Base-by-base conservation (phyloP, 2,113 vertebrate genomes). In the Cairina moschata region DNA sequence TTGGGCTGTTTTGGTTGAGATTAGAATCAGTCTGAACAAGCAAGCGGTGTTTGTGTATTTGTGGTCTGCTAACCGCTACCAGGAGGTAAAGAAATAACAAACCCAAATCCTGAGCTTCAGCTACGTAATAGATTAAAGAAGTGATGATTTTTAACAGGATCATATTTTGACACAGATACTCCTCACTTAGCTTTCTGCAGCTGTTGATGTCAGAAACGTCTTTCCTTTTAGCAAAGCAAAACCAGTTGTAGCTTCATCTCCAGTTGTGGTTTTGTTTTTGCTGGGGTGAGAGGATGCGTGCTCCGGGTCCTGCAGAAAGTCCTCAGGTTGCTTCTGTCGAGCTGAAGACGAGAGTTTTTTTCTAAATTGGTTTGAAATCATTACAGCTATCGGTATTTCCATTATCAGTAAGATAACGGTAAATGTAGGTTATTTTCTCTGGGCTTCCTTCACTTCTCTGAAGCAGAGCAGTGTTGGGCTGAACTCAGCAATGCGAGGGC, bases 1-100 rank as follows among this genome's bases (percentile, higher is more conserved):
- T 44, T 65, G 18, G n/a, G 7, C 18, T 60, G 1, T 66, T 71
- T 50, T 21, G 38, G 32, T 80, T 17, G n/a, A 79, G 54, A 22
- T 66, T 13, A 50, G 18, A 54, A 5, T 73, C 8, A 9, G 50
- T 65, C 28, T n/a, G 2, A 36, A 86, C 36, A 38, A 75, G 38
- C 44, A 71, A 21, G 26, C 52, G 20, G 5, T 3, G 7, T 1
- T 0, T 42, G 2, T 17, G 0, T 52, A 5, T 78, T 75, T 79
- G 26, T 55, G 59, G 17, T 20, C 36, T 56, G 25, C 69, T 83
- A 60, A n/a, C 73, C 12, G 16, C 20, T 20, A 28, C 13, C 0
- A 1, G 11, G 8, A 73, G 11, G 28, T 54, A 42, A 40, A 85
- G 29, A 74, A 89, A 48, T 26, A 68, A 65, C 42, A 82, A 75